These are phyloP conservation scores for Gallinago stenura DNA, from an alignment of 2,797 vertebrate genomes.

Conservation along the genomic window DNA sequence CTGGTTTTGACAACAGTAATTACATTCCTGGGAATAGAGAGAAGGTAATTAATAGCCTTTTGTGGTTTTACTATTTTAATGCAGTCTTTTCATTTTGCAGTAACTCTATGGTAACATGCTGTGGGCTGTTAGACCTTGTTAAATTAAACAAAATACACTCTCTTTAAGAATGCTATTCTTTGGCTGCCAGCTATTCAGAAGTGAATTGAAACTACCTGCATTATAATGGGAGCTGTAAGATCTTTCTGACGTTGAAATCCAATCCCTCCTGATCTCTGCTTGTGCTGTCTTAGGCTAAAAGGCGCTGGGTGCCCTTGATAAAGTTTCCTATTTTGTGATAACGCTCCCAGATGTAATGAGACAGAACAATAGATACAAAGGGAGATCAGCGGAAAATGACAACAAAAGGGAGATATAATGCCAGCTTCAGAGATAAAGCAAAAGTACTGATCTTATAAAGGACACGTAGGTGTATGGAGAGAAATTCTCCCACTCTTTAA, in stretches of 20 bases:
- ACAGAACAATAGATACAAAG: slow-evolving; percentile 58
- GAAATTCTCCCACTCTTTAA: slow-evolving; percentile 15
- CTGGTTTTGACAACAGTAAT: slow-evolving; percentile 68
- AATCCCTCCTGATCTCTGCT: slow-evolving; percentile 63
- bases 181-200: slow-evolving; percentile 69
- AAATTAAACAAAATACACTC: slow-evolving; percentile 72
- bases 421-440: slow-evolving; percentile 39
- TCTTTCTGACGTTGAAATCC: slow-evolving; percentile 65
- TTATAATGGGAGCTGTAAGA: slow-evolving; percentile 56
- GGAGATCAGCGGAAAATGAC: slow-evolving; percentile 52
- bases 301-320: slow-evolving; percentile 46
- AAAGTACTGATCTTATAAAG: slow-evolving; percentile 49
- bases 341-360: slow-evolving; percentile 48
- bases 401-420: slow-evolving; percentile 52
- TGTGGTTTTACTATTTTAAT: slow-evolving; percentile 66
- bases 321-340: slow-evolving; percentile 66
- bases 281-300: slow-evolving; percentile 60
- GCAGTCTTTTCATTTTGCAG: slow-evolving; percentile 54
- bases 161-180: slow-evolving; percentile 68
- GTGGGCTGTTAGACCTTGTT: slow-evolving; percentile 70
- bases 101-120: slow-evolving; percentile 59
- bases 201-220: slow-evolving; percentile 61
- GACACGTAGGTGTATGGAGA: not conserved
- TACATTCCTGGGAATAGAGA: slow-evolving; percentile 51
- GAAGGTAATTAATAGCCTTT: slow-evolving; percentile 66